Conservation (phyloP, 1,140 invertebrate species). For the Drosophila triauraria region DNA sequence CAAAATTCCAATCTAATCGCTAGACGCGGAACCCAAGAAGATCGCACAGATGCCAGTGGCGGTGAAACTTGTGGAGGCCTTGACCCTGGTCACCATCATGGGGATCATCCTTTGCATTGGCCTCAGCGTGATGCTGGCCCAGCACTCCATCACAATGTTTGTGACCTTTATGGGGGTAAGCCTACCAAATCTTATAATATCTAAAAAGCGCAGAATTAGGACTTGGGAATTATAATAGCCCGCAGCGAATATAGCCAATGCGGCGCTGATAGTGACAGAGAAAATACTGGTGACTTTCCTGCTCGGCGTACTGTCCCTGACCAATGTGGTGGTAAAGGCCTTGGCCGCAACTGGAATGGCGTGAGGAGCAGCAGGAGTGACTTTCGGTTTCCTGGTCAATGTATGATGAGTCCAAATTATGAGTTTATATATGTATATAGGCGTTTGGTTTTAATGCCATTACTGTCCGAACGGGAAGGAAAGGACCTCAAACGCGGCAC, state of each 20-base stretch:
- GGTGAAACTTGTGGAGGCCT: constrained; percentile 55
- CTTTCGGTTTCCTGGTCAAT: constrained; percentile 1
- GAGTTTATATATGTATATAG: constrained; percentile 1
- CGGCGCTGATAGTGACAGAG: constrained; percentile 36
- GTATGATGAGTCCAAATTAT: constrained; percentile 20
- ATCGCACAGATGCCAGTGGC: constrained; percentile 55
- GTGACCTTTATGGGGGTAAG: constrained; percentile 59
- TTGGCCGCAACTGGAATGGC: constrained; percentile 37
- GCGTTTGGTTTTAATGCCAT: constrained; percentile 20
- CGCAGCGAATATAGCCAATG: constrained; percentile 55
- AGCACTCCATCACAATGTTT: constrained; percentile 32
- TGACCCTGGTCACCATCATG: constrained; percentile 65
- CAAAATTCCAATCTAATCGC: constrained; percentile 3
- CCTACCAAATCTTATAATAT: background rate
- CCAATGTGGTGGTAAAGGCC: constrained; percentile 51
- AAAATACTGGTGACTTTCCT: constrained; percentile 59
- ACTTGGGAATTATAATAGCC: constrained; percentile 27
- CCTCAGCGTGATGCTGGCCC: constrained; percentile 56
- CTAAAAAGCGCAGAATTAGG: fast-evolving
- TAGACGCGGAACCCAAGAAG: background rate
- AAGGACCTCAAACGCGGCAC: constrained; percentile 36
- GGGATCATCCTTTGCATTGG: constrained; percentile 58
- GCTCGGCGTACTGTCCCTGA: constrained; percentile 18
- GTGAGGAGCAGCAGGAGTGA: constrained; percentile 17
- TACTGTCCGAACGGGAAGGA: constrained; percentile 5